phyloP scores from a whole-genome alignment of 2,888 invertebrate species.

The Pyrochroa serraticornis region DNA sequence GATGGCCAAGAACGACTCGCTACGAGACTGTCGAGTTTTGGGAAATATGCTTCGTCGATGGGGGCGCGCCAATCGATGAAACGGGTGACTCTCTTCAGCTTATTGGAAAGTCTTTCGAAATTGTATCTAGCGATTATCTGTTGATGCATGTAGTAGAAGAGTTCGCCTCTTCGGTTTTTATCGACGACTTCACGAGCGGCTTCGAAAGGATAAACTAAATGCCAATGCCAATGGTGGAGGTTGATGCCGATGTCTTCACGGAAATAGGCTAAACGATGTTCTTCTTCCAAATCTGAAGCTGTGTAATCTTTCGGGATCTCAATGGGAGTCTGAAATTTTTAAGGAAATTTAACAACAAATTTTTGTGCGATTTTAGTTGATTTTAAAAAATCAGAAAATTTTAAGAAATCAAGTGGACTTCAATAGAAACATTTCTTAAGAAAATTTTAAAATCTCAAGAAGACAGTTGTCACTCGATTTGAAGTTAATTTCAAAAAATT shows the following conservation, averaged over 20 bases:
- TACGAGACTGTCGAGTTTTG: slow-evolving; percentile 78
- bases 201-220: slow-evolving; percentile 83
- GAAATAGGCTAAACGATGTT: slow-evolving; percentile 83
- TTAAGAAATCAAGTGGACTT: too few relatives aligned
- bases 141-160: slow-evolving; percentile 83
- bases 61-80: slow-evolving; percentile 70
- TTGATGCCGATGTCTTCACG: slow-evolving; percentile 86
- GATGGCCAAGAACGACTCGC: slow-evolving; percentile 78
- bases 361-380: too few relatives aligned
- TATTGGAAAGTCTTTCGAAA: slow-evolving; percentile 75
- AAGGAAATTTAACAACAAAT: too few relatives aligned
- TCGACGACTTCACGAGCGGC: slow-evolving; percentile 67
- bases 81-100: slow-evolving; percentile 66
- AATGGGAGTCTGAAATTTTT: slow-evolving; percentile 64
- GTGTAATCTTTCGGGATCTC: slow-evolving; percentile 77
- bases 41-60: slow-evolving; percentile 80
- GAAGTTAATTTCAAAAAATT: too few relatives aligned
- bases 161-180: slow-evolving; percentile 79
- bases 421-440: too few relatives aligned
- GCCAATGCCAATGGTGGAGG: slow-evolving; percentile 93
- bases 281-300: slow-evolving; percentile 74
- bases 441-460: too few relatives aligned
- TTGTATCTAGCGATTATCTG: slow-evolving; percentile 74
- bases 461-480: too few relatives aligned
- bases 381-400: too few relatives aligned